phyloP scores from a whole-genome alignment of 2,113 vertebrate genomes.

The Pycnonotus jocosus region DNA sequence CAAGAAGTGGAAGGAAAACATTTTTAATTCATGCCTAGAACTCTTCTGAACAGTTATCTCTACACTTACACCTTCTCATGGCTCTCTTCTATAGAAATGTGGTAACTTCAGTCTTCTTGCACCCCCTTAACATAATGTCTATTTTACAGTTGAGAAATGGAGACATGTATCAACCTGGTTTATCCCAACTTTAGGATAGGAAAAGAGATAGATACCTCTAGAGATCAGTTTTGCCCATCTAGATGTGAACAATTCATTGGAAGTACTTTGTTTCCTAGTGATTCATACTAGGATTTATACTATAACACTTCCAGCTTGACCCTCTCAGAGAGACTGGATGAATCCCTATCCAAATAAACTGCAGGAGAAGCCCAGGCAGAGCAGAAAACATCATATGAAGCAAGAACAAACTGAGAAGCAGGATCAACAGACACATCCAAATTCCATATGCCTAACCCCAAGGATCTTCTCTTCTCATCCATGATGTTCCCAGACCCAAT shows the following conservation, averaged over 20 bases:
- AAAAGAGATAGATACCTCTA: not conserved
- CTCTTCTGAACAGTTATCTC: not conserved
- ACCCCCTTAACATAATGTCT: not conserved
- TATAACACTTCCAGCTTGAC: not conserved
- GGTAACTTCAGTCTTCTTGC: not conserved
- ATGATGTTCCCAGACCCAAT: not conserved
- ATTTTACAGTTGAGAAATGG: not conserved
- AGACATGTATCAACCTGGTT: not conserved
- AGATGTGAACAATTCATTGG: not conserved
- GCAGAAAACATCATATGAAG: not conserved
- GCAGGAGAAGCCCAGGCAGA: not conserved
- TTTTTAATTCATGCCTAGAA: not conserved
- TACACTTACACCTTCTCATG: not conserved
- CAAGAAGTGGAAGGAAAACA: not conserved
- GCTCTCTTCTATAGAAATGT: not conserved
- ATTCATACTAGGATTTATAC: not conserved
- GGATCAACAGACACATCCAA: rapidly evolving
- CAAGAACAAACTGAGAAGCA: not conserved
- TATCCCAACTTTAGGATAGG: not conserved
- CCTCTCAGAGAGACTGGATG: not conserved
- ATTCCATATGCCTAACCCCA: not conserved
- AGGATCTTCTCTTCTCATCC: not conserved
- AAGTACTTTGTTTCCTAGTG: not conserved
- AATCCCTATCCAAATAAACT: not conserved
- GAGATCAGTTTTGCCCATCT: not conserved